These are phyloP conservation scores for Rhizomys pruinosus DNA, from an alignment of 2,113 vertebrate species.

Conservation along the genomic window DNA sequence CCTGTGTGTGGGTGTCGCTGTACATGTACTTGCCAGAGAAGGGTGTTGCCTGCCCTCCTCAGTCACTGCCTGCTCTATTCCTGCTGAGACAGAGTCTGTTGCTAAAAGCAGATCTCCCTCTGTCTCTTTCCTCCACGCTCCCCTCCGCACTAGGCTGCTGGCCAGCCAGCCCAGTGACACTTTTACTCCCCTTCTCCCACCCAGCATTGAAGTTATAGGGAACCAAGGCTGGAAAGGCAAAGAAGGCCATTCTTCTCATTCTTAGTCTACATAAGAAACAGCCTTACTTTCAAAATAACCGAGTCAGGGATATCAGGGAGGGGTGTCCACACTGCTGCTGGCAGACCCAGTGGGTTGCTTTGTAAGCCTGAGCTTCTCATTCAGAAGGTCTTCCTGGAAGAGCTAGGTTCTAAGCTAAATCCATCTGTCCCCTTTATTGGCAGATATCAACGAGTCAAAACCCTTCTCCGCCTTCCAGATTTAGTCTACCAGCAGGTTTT, in stretches of 20 bases:
- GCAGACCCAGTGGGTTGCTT: not conserved
- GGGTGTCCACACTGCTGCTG: not conserved
- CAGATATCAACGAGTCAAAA: not conserved
- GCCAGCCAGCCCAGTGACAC: not conserved
- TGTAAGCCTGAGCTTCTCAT: not conserved
- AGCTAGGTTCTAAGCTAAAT: not conserved
- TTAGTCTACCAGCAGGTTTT: not conserved
- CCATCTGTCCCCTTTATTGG: not conserved
- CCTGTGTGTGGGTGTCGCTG: not conserved
- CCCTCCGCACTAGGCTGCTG: not conserved
- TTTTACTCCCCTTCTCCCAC: not conserved
- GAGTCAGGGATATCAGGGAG: not conserved
- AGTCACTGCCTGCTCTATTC: no score
- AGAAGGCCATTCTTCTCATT: not conserved
- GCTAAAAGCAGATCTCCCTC: not conserved
- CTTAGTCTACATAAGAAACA: not conserved
- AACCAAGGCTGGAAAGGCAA: not conserved
- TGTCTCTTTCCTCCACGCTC: not conserved
- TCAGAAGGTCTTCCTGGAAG: not conserved
- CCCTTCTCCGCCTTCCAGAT: not conserved
- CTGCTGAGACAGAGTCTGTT: not conserved
- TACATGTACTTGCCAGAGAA: no score
- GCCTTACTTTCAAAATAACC: not conserved
- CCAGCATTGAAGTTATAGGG: not conserved
- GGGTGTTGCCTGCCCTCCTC: not conserved